Percentiles rank a stretch among this genome's conserved stretches.
These are phyloP conservation scores for Mormyrus iriodes DNA, from an alignment of 2,113 vertebrate species.

Conservation along the genomic window DNA sequence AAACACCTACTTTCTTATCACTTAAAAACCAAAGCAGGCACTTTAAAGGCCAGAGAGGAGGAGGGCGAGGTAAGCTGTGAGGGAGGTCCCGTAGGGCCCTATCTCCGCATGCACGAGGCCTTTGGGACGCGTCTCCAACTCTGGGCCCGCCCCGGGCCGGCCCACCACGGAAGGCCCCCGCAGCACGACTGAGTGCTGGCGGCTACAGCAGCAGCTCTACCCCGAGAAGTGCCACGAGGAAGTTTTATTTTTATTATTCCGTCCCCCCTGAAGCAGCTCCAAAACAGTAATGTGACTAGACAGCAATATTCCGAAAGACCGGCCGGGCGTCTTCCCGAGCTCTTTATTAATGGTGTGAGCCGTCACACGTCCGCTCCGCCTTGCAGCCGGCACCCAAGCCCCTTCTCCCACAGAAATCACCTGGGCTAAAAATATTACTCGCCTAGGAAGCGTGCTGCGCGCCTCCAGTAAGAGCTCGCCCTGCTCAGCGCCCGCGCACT, in stretches of 20 bases:
- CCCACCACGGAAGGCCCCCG: background rate
- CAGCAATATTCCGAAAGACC: background rate
- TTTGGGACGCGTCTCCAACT: background rate
- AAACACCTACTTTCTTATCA: slow-evolving; percentile 15
- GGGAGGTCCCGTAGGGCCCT: background rate
- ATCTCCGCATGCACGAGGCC: background rate
- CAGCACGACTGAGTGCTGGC: background rate
- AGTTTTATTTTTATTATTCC: background rate
- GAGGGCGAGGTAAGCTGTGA: background rate
- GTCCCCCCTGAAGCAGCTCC: background rate
- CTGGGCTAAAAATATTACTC: background rate
- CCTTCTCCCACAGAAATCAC: background rate
- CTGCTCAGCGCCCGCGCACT: background rate
- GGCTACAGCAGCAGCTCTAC: background rate
- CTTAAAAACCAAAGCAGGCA: slow-evolving; percentile 12
- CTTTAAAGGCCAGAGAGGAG: background rate
- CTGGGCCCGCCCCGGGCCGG: background rate
- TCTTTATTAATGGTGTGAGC: background rate
- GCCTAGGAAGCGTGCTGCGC: background rate
- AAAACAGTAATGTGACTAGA: background rate
- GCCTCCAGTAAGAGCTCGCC: background rate
- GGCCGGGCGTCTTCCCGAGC: background rate
- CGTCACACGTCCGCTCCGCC: background rate
- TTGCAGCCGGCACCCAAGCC: background rate
- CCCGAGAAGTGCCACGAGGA: background rate